Base-by-base conservation (phyloP, 2,888 invertebrate genomes). In the Apotomis betuletana region DNA sequence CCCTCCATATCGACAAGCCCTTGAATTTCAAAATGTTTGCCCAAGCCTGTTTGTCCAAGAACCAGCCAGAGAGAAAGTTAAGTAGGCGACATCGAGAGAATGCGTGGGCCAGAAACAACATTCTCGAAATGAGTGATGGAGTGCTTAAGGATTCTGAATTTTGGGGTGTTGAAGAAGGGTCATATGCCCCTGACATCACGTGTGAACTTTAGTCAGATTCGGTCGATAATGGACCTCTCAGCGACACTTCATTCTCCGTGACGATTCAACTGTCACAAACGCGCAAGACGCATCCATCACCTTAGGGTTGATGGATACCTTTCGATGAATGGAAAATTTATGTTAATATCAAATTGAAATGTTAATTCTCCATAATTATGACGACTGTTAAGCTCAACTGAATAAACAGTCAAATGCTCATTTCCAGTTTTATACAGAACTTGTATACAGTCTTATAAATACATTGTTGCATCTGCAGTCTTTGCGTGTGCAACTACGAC, bases 211-310 rank as follows among this genome's bases (percentile, higher is more conserved):
- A 86, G 84, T 86, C 81, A 74, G 69, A 61, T 75, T 75, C 77
- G 72, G 75, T 83, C 79, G 76, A 87, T 86, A 80, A 79, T 82
- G 79, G 81, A 81, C 80, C 82, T 82, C 79, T 81, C 75, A 74
- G 74, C 79, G 78, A 83, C 81, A 81, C 78, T 81, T 82, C 81
- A 87, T 90, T 90, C 86, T 89, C 83, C 80, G 80, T 77, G 82
- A 80, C 88, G 85, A 87, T 91, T 90, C 89, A 87, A 89, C 88
- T 91, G 91, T 91, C 90, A 90, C 90, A 91, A 92, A 92, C 89
- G 87, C 81, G 80, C 78, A 80, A 81, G 80, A 81, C 77, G 78
- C 83, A 86, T 88, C 85, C 87, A 88, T 91, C 88, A 87, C 83
- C 80, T 79, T 75, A 75, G 78, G 81, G 80, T 27, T 91, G 93